Evolutionary conservation across 1,140 invertebrate species (phyloP).

Genomic region (Trichogramma pretiosum): DNA sequence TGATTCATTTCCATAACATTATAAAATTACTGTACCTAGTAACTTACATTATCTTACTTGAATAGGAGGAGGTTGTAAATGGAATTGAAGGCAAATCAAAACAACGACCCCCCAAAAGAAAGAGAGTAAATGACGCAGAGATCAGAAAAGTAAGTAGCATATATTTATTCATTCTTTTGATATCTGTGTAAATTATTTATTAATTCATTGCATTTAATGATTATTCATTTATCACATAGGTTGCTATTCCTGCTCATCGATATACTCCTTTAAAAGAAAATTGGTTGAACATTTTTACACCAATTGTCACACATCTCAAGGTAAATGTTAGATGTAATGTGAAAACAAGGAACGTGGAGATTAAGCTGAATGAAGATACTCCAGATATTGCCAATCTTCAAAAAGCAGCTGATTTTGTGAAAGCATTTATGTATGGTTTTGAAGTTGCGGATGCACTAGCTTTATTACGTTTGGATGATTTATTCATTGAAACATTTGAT

Average conservation of each 20-base stretch:
- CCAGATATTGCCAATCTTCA: conserved; percentile 85
- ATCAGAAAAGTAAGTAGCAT: conserved; percentile 49
- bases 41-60: too few species aligned
- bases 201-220: too few species aligned
- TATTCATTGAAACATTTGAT: conserved; percentile 96
- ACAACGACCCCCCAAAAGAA: conserved; percentile 40
- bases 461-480: conserved; percentile 87
- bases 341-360: conserved; percentile 83
- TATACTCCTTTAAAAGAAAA: conserved; percentile 91
- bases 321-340: conserved; percentile 93
- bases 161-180: too few species aligned
- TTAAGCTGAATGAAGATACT: conserved; percentile 66
- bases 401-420: conserved; percentile 96
- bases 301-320: conserved; percentile 90
- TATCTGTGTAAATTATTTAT: too few species aligned
- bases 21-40: too few species aligned
- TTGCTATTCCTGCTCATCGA: conserved; percentile 65
- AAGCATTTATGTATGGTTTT: conserved; percentile 93
- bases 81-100: conserved; percentile 54
- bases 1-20: too few species aligned
- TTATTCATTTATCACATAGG: conserved; percentile 43
- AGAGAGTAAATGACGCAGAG: conserved; percentile 44
- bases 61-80: conserved; percentile 48
- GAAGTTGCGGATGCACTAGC: conserved; percentile 96
- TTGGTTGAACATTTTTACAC: conserved; percentile 96